These are phyloP conservation scores for Branchinecta lindahli DNA, from an alignment of 1,140 invertebrate genomes.

Conservation along the genomic window DNA sequence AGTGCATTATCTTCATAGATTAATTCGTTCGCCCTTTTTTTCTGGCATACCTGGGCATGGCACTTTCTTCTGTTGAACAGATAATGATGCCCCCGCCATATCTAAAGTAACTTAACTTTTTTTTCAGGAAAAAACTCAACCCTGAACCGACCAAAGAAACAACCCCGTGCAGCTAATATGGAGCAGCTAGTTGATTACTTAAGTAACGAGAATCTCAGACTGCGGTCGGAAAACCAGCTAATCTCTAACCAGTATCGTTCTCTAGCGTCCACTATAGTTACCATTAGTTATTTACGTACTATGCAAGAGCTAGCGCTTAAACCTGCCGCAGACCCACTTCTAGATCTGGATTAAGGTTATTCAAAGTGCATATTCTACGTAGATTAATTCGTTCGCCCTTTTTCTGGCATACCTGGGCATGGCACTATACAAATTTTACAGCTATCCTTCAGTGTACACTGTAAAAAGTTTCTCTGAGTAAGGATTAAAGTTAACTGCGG, in stretches of 20 bases:
- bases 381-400: too few relatives aligned
- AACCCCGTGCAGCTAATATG: background rate
- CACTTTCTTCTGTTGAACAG: background rate
- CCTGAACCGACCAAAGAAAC: background rate
- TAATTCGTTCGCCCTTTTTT: too few relatives aligned
- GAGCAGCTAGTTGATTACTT: background rate
- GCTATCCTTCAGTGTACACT: too few relatives aligned
- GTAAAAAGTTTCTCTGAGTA: too few relatives aligned
- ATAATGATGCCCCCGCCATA: background rate
- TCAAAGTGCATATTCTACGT: too few relatives aligned
- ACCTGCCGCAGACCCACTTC: background rate
- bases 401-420: too few relatives aligned
- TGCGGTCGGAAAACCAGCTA: background rate
- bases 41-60: too few relatives aligned
- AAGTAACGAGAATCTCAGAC: background rate
- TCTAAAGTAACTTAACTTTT: background rate
- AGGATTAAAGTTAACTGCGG: too few relatives aligned
- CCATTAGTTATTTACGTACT: background rate
- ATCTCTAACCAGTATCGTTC: background rate
- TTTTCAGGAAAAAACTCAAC: background rate
- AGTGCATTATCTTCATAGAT: too few relatives aligned
- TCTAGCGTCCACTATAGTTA: background rate
- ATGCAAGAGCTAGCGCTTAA: background rate
- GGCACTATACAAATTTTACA: too few relatives aligned
- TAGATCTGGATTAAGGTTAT: too few relatives aligned